Base-by-base conservation (phyloP, 2,797 vertebrate species). In the Coracias cyanogaster region DNA sequence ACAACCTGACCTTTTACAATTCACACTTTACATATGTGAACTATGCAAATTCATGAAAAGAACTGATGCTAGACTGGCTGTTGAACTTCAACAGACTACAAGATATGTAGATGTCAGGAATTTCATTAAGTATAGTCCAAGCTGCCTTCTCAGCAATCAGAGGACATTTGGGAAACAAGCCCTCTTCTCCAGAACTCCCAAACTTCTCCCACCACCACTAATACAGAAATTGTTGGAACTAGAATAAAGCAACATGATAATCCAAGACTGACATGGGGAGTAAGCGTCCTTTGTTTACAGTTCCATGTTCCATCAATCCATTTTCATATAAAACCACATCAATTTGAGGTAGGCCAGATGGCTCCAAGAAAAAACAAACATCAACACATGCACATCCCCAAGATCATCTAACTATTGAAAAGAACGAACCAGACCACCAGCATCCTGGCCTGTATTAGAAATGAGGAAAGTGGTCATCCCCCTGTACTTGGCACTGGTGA, bases 191-290 rank as follows among this genome's bases (percentile, higher is more conserved):
- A 33, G 20, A 85, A 21, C 29, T 74, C 52, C 8, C 25, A 7
- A 88, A 33, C 6, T 45, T 80, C 26, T 55, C 37, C 31, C 21
- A 52, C 8, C 14, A 31, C 2, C 25, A 52, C 26, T 62, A 82
- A 55, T 0, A 46, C 21, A 60, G 16, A 48, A 37, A 49, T 37
- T 51, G 3, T 0, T 45, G 10, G 60, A 93, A 26, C 18, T 41
- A 19, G 16, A 65, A 21, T 39, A 74, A 91, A 71, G 45, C 39
- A 76, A 52, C 13, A 29, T 17, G 25, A 29, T n/a, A 60, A 37
- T 49, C 31, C 7, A 33, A 39, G 9, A 45, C 31, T 45, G 19
- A 77, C 28, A 3, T 22, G 26, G 12, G 9, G 28, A 67, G 3
- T 43, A 82, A 78, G 14, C 1, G 1, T 35, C 29, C 22, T 72